Conservation (phyloP, 2,888 invertebrate genomes). For the Aphelenchoides bicaudatus region DNA sequence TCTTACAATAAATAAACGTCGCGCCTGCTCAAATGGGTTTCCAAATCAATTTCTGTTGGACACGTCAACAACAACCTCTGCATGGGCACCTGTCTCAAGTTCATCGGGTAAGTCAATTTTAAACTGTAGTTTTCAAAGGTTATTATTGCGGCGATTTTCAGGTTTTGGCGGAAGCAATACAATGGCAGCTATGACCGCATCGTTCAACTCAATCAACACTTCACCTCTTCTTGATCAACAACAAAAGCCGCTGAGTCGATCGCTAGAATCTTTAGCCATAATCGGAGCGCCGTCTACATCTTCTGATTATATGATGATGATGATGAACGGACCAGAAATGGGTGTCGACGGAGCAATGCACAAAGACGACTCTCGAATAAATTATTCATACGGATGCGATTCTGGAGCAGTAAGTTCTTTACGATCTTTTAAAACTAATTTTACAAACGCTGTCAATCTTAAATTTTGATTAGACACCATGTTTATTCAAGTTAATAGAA, state of each 20-base stretch:
- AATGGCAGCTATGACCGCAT: not conserved
- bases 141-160: too few relatives aligned
- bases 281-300: not conserved
- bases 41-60: not conserved
- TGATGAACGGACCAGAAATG: not conserved
- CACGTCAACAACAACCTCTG: not conserved
- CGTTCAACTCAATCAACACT: not conserved
- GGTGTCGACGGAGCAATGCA: not conserved
- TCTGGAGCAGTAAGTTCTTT: conserved; percentile 11
- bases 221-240: conserved; percentile 9
- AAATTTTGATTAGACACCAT: not conserved
- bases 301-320: conserved; percentile 3
- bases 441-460: not conserved
- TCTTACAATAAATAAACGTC: not conserved
- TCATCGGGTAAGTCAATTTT: too few relatives aligned
- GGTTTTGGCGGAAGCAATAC: conserved; percentile 10
- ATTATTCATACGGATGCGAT: conserved; percentile 10
- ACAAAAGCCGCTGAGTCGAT: conserved; percentile 11
- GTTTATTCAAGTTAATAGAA: not conserved
- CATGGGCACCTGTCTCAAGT: conserved; percentile 1
- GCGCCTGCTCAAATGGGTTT: conserved; percentile 9
- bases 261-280: conserved; percentile 3
- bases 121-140: too few relatives aligned
- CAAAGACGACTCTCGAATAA: conserved; percentile 10
- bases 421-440: too few relatives aligned